Evolutionary conservation across 2,113 vertebrate genomes (phyloP), one percentile per base, ranked within the genome.

Genomic region (Xenotilapia longispinis): DNA sequence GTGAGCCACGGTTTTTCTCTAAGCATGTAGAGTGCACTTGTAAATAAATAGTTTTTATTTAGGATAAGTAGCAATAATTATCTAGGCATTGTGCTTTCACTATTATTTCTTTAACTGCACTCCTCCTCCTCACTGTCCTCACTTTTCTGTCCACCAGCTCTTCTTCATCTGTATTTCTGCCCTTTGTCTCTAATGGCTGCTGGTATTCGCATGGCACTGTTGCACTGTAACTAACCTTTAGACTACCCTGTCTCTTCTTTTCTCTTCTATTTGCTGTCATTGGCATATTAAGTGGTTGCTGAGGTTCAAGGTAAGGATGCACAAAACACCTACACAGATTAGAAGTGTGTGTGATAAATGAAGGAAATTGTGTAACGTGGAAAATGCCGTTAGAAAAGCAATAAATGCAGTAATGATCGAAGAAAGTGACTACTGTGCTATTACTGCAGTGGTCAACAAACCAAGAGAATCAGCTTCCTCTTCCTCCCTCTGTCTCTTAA

Each of bases 271-370:
- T 70, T 87, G 85, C 91, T 83, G 65, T 97, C 97, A 95, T 96
- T 97, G 97, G 96, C 96, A 96, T 96, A 96, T 97, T 97, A 96
- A 99, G 98, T 99, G 98, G 98, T 98, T 99, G 97, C 97, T 98
- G 97, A 99, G 97, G 97, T 98, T 99, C 97, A 99, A 99, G 98
- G 98, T 99, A 98, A 99, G 98, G 53, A 28, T 9, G 5, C 79
- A 97, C 94, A 84, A 17, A 80, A 88, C 84, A 82, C 65, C 84
- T 38, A 53, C 53, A 68, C 81, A 82, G 14, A 63, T 31, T 14
- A 19, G n/a, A 26, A 19, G 14, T 65, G 60, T 38, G 60, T 36
- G 33, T 26, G n/a, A 47, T 17, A 75, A 5, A 49, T 19, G 42
- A 75, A 75, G 23, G 40, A n/a, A 36, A 36, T 63, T 63, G 9